These are phyloP conservation scores for Xiphydria camelus DNA, from an alignment of 2,888 invertebrate genomes.

Conservation along the genomic window DNA sequence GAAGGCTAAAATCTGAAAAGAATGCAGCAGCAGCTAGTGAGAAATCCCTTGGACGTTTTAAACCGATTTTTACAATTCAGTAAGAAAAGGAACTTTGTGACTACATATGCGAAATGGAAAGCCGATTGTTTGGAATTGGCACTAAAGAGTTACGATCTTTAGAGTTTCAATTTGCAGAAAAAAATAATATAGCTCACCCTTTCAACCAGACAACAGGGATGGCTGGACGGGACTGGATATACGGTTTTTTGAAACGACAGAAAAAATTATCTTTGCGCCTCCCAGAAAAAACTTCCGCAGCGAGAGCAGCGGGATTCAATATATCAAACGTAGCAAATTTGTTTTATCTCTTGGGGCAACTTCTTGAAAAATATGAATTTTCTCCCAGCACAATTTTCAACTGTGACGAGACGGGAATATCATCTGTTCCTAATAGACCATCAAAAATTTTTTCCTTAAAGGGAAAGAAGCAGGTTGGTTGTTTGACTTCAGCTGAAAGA, in stretches of 20 bases:
- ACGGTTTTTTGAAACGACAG: neutral
- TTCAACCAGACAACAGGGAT: too few species aligned
- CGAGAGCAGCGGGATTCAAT: neutral
- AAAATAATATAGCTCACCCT: too few species aligned
- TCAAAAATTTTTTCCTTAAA: conserved; percentile 28
- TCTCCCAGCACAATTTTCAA: conserved; percentile 38
- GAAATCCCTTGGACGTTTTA: too few species aligned
- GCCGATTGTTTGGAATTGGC: too few species aligned
- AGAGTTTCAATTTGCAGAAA: too few species aligned
- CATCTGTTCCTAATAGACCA: conserved; percentile 28
- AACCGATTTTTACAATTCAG: too few species aligned
- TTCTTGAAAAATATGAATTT: conserved; percentile 27
- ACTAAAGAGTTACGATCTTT: too few species aligned
- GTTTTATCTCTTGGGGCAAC: neutral
- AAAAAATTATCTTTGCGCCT: neutral
- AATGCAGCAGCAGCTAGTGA: too few species aligned
- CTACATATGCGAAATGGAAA: too few species aligned
- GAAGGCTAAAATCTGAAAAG: too few species aligned
- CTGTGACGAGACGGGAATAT: conserved; percentile 37
- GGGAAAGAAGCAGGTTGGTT: conserved; percentile 35
- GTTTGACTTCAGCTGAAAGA: conserved; percentile 31
- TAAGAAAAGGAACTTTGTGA: too few species aligned
- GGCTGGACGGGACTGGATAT: neutral
- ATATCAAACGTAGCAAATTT: neutral
- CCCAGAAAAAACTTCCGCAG: neutral